These are phyloP conservation scores for Eulemur rubriventer DNA, from an alignment of 2,797 vertebrate genomes.

Conservation along the genomic window DNA sequence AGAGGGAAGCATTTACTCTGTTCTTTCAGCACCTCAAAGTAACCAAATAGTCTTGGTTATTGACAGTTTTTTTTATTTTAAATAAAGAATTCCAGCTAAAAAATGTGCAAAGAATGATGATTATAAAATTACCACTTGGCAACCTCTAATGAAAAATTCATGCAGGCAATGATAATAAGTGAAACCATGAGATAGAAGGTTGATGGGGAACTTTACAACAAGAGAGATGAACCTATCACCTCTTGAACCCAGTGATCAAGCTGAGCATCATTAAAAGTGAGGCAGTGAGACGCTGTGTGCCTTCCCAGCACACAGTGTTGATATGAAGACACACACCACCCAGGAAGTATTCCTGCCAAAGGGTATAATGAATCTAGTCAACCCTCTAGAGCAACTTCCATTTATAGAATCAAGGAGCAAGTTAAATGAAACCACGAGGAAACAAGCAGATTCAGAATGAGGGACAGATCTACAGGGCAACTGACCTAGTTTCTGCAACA, in stretches of 20 bases:
- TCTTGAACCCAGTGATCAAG: not conserved
- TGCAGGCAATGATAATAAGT: not conserved
- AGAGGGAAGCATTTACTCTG: not conserved
- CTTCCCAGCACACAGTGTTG: not conserved
- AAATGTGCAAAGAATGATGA: not conserved
- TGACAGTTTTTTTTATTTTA: not conserved
- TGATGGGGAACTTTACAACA: not conserved
- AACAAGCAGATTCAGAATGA: not conserved
- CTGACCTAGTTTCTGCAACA: not conserved
- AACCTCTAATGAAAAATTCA: slow-evolving; percentile 22
- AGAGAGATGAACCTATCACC: not conserved
- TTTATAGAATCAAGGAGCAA: not conserved
- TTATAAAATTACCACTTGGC: slow-evolving; percentile 24
- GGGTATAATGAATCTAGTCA: not conserved
- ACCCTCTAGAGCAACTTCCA: not conserved
- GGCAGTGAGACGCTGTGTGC: not conserved
- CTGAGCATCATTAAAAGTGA: not conserved
- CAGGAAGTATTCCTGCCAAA: not conserved
- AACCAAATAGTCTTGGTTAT: not conserved
- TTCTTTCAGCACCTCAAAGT: not conserved
- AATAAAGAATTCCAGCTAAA: slow-evolving; percentile 11
- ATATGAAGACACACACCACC: not conserved
- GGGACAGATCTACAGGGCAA: not conserved
- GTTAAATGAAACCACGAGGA: not conserved
- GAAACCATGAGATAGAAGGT: not conserved